Evolutionary conservation across 2,113 vertebrate genomes (phyloP).

Genomic region (Miniopterus natalensis): DNA sequence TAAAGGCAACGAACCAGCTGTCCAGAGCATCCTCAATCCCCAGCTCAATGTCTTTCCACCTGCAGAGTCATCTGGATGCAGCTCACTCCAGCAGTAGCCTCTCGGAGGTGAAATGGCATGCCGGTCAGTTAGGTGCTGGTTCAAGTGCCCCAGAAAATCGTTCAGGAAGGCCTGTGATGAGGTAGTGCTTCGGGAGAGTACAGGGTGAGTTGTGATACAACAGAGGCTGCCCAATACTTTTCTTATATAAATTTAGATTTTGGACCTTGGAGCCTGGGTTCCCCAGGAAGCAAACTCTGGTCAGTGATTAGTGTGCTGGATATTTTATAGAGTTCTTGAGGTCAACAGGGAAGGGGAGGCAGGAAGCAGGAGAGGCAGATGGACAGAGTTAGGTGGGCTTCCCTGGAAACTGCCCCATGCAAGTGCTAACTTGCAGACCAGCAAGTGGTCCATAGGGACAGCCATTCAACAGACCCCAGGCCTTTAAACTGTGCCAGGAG

Average conservation of each 20-base stretch:
- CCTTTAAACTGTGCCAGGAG: background rate
- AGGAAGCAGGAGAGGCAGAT: background rate
- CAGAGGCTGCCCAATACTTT: background rate
- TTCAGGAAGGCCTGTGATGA: background rate
- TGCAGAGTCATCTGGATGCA: background rate
- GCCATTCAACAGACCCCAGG: background rate
- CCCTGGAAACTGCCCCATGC: background rate
- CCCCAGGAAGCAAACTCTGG: background rate
- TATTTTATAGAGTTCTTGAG: background rate
- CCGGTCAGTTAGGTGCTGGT: fast-evolving
- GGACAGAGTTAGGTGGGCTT: background rate
- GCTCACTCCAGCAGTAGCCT: background rate
- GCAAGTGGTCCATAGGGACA: background rate
- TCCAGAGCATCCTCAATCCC: background rate
- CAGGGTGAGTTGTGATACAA: background rate
- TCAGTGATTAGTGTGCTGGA: background rate
- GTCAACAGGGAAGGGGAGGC: too few relatives aligned
- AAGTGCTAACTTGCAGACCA: background rate
- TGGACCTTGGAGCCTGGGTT: background rate
- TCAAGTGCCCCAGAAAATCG: fast-evolving
- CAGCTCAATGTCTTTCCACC: background rate
- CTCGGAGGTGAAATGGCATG: background rate
- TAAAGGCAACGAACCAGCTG: background rate
- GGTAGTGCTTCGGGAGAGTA: background rate
- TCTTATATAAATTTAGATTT: background rate